Conservation (phyloP, 2,113 vertebrate species). For the Nyctereutes procyonoides region DNA sequence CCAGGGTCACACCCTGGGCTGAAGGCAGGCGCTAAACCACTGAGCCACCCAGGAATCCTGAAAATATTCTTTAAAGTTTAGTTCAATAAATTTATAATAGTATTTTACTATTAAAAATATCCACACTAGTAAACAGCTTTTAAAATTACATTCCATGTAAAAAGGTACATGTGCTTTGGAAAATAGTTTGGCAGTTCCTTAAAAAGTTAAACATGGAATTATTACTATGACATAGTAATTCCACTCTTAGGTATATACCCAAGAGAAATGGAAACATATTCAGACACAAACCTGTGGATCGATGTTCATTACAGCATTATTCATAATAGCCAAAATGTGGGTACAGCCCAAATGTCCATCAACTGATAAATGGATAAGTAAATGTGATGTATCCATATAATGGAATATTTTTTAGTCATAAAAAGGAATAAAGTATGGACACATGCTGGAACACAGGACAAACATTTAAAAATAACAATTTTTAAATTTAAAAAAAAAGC, state of each 20-base stretch:
- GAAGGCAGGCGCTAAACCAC: too few relatives aligned
- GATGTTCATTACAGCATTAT: background rate
- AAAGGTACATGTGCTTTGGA: background rate
- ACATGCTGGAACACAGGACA: background rate
- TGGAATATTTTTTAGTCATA: background rate
- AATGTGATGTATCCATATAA: background rate
- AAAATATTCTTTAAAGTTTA: slow-evolving; percentile 9
- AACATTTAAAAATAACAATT: background rate
- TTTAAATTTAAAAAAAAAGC: too few relatives aligned
- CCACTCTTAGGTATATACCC: background rate
- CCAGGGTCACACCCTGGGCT: too few relatives aligned
- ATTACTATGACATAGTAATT: background rate
- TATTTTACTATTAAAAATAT: slow-evolving; percentile 47
- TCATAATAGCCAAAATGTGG: background rate
- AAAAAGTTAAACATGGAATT: background rate
- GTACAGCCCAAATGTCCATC: background rate
- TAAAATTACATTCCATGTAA: slow-evolving; percentile 37
- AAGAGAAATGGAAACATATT: slow-evolving; percentile 13
- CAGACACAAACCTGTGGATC: background rate
- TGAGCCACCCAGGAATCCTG: background rate
- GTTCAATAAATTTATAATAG: slow-evolving; percentile 24
- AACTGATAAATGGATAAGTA: background rate
- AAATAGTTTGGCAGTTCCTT: background rate
- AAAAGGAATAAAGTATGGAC: background rate
- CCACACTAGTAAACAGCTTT: background rate